Evolutionary conservation across 2,113 vertebrate species (phyloP).

Genomic region (Pandion haliaetus): DNA sequence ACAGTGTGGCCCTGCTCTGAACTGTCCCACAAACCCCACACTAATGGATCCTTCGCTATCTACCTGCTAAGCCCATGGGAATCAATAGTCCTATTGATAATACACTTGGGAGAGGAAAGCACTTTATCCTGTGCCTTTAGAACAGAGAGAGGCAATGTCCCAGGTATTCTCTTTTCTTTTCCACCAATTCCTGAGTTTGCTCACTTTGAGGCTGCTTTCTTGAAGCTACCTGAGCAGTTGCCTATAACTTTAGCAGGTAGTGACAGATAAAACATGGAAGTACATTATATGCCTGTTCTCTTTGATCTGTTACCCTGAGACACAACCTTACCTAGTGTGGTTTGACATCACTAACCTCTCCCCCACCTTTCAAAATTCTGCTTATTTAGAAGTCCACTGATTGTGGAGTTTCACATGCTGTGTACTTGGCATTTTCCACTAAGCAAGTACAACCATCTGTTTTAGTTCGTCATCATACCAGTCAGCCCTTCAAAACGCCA

Average conservation of each 20-base stretch:
- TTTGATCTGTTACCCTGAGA: neutral
- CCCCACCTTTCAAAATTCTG: neutral
- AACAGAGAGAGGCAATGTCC: neutral
- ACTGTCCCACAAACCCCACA: neutral
- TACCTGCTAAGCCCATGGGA: neutral
- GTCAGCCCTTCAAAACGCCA: neutral
- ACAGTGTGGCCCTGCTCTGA: neutral
- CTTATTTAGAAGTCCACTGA: neutral
- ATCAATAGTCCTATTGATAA: neutral
- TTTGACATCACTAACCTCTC: neutral
- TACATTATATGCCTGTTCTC: neutral
- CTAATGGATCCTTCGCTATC: neutral
- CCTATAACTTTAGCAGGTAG: neutral
- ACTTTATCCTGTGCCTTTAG: neutral
- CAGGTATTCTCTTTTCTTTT: neutral
- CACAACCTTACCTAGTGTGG: neutral
- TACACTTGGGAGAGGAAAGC: neutral
- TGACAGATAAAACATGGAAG: neutral
- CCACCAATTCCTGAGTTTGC: neutral
- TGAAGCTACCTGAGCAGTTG: neutral
- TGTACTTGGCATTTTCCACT: neutral
- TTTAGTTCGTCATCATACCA: neutral
- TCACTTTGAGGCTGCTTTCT: neutral
- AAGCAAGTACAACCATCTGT: neutral
- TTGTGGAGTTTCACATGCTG: neutral